phyloP scores from a whole-genome alignment of 2,797 vertebrate species.

The Fistularia tabacaria region DNA sequence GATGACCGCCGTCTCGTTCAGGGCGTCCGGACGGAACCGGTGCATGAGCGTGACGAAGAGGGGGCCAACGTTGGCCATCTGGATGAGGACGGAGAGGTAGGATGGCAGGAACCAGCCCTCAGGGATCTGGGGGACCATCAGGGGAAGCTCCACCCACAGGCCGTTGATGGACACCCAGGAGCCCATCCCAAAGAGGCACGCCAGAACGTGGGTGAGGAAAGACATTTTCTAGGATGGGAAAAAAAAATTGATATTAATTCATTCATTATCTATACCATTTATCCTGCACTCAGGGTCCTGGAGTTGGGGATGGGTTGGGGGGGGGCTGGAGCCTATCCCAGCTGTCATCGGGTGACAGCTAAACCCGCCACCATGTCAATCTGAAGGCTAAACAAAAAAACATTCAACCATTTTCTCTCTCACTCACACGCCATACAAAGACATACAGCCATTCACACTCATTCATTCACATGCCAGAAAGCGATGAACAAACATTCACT shows the following conservation, averaged over 20 bases:
- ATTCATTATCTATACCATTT: too few species aligned
- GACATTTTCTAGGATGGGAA: constrained; percentile 60
- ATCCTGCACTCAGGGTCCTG: too few species aligned
- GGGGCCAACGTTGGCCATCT: constrained; percentile 82
- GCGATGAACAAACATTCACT: too few species aligned
- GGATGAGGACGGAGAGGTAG: constrained; percentile 82
- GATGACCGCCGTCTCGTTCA: constrained; percentile 70
- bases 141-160: constrained; percentile 84
- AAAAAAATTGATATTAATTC: background rate
- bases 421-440: too few species aligned
- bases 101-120: constrained; percentile 84
- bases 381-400: too few species aligned
- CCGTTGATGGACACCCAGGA: constrained; percentile 87
- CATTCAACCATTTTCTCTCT: too few species aligned
- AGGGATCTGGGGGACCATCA: constrained; percentile 73
- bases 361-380: too few species aligned
- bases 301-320: too few species aligned
- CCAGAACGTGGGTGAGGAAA: constrained; percentile 71
- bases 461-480: too few species aligned
- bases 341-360: too few species aligned
- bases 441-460: too few species aligned
- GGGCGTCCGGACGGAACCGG: constrained; percentile 63
- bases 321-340: too few species aligned
- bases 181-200: constrained; percentile 78
- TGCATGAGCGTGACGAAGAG: constrained; percentile 79